Conservation (phyloP, 2,797 vertebrate species). For the Dipus sagitta region DNA sequence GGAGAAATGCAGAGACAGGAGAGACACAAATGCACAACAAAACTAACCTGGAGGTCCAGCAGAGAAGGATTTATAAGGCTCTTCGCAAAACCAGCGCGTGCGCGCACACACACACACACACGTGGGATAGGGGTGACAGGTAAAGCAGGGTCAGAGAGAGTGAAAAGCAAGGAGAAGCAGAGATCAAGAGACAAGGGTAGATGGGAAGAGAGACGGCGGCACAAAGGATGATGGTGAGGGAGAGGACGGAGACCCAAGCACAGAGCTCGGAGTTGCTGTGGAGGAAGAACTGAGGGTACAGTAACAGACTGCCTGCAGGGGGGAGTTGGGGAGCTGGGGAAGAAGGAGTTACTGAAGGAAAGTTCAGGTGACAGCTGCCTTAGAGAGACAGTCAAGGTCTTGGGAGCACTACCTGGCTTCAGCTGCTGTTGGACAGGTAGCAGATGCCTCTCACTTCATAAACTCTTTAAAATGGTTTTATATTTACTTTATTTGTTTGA, state of each 20-base stretch:
- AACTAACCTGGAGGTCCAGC: too few relatives aligned
- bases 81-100: not conserved
- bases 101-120: not conserved
- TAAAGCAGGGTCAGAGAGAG: not conserved
- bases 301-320: constrained; percentile 70
- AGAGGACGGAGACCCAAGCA: constrained; percentile 68
- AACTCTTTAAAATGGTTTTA: not conserved
- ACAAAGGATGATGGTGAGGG: not conserved
- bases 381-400: not conserved
- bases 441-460: not conserved
- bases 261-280: constrained; percentile 76
- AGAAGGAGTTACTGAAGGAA: constrained; percentile 26
- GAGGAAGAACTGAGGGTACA: constrained; percentile 74
- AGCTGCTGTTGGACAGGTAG: not conserved
- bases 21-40: not conserved
- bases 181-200: not conserved
- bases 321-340: constrained; percentile 59
- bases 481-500: too few relatives aligned
- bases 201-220: constrained; percentile 12
- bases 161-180: not conserved
- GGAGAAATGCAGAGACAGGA: not conserved
- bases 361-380: constrained; percentile 22
- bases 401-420: not conserved
- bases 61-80: not conserved
- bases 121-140: not conserved